Evolutionary conservation across 2,113 vertebrate genomes (phyloP).

Genomic region (Bujurquina vittata): DNA sequence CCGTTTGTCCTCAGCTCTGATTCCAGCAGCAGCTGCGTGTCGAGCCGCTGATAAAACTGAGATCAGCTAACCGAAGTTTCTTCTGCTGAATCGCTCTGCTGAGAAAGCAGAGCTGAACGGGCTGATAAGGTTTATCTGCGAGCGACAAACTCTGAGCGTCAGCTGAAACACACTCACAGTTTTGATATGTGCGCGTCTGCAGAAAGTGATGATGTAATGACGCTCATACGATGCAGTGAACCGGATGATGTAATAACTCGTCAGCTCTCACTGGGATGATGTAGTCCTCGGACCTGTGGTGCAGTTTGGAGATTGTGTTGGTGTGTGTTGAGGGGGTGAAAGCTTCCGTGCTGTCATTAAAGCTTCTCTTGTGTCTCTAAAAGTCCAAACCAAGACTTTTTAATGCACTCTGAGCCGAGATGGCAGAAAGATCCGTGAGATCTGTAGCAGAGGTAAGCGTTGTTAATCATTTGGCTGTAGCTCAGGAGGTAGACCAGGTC

Average conservation of each 20-base stretch:
- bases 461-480: no score
- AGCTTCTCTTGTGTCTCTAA: background rate
- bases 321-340: no score
- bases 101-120: background rate
- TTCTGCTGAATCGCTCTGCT: background rate
- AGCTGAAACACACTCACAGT: background rate
- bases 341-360: background rate
- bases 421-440: background rate
- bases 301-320: background rate
- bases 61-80: background rate
- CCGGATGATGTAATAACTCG: background rate
- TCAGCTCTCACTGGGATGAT: background rate
- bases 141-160: background rate
- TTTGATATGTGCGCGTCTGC: background rate
- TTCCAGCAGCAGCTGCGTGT: background rate
- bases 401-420: background rate
- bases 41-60: background rate
- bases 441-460: no score
- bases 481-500: no score
- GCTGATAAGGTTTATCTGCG: background rate
- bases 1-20: background rate
- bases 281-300: background rate
- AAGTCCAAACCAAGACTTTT: background rate
- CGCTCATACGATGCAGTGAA: background rate
- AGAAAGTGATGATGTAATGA: background rate